Base-by-base conservation (phyloP, 1,140 invertebrate species). In the Drosophila sproati region DNA sequence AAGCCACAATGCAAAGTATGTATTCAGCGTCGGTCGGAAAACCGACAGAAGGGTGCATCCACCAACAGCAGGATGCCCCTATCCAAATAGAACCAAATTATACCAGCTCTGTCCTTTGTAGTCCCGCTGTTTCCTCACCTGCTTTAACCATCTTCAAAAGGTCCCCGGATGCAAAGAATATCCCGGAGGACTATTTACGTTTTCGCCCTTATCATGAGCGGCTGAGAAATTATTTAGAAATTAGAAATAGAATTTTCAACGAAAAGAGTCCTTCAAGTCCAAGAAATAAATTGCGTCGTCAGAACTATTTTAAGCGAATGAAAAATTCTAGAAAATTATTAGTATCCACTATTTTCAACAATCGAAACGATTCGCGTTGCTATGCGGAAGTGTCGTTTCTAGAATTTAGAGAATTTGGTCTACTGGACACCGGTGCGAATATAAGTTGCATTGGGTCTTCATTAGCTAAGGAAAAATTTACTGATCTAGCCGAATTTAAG, bases 1-100 rank as follows among this genome's bases (percentile, higher is more conserved):
- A 37, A 55, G 34, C 52, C 34, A 6, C n/a, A 55, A 8, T 55
- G 52, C n/a, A 12, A 12, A 31, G 28, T 1, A 2, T 55, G 34
- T 7, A 55, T 20, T 3, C 52, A 28, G 4, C 29, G 29, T 4
- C 5, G 4, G 34, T 35, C 52, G 52, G 52, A 55, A 37, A 55
- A 55, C 52, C 34, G 52, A 2, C 52, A 55, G 34, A 37, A 20
- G 4, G 32, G 34, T 35, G 32, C n/a, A 31, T 28, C 32, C n/a
- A 55, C 4, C n/a, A 55, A 37, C n/a, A 55, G 12, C 50, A 8
- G 35, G 10, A 12, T 54, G 51, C 12, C 52, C 34, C 34, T n/a
- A 3, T 20, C 20, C 20, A n/a, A 37, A 7, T 37, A 37, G 35
- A 6, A 37, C 2, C 4, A 10, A 12, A 37, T 20, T 37, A 20